Evolutionary conservation across 2,888 invertebrate genomes (phyloP).

Genomic region (Trichopoda pennipes): DNA sequence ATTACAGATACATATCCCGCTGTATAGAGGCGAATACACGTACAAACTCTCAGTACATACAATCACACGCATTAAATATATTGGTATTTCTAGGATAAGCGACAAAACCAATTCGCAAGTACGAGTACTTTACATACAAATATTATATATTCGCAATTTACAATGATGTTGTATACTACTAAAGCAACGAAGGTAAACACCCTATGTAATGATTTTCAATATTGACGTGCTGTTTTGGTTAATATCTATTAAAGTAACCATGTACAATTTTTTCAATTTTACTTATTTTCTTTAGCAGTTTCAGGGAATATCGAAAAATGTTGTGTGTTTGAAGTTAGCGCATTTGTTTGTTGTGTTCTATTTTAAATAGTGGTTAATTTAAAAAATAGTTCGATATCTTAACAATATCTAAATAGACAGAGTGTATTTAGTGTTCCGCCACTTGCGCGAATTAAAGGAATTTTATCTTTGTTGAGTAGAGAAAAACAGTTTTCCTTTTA

Average conservation of each 20-base stretch:
- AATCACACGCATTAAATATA: conserved; percentile 59
- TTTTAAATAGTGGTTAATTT: too few species aligned
- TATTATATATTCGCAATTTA: conserved; percentile 79
- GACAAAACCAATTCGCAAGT: conserved; percentile 81
- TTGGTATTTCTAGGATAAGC: conserved; percentile 78
- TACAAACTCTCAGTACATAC: background rate
- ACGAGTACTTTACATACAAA: conserved; percentile 81
- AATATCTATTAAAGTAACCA: conserved; percentile 28
- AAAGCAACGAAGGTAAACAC: conserved; percentile 75
- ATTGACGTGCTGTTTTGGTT: conserved; percentile 45
- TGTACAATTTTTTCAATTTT: background rate
- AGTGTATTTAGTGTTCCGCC: too few species aligned
- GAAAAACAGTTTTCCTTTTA: too few species aligned
- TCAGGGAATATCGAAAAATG: too few species aligned
- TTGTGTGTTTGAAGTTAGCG: too few species aligned
- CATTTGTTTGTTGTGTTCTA: too few species aligned
- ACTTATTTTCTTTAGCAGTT: too few species aligned
- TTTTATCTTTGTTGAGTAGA: too few species aligned
- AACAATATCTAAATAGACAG: too few species aligned
- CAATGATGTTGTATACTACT: conserved; percentile 70
- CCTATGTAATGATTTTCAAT: conserved; percentile 72
- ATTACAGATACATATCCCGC: conserved; percentile 19
- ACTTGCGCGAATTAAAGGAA: too few species aligned
- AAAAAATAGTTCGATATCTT: too few species aligned
- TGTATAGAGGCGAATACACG: conserved; percentile 13